These are phyloP conservation scores for Dryobates pubescens DNA, from an alignment of 2,797 vertebrate species.

Conservation along the genomic window DNA sequence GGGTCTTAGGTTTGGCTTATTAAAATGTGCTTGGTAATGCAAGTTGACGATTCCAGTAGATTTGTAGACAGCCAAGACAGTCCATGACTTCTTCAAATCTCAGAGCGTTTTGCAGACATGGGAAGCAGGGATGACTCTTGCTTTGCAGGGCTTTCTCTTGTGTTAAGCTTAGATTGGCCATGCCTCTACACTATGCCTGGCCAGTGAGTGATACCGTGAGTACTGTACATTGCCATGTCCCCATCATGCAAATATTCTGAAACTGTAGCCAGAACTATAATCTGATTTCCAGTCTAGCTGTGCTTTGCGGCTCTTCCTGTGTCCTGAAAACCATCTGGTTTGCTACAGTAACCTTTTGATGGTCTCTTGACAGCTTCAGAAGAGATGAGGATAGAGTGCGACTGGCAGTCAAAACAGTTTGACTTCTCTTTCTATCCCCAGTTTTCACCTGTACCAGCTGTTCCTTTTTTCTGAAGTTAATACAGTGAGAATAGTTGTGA, in stretches of 20 bases:
- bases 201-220: not conserved
- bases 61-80: not conserved
- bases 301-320: not conserved
- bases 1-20: not conserved
- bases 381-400: not conserved
- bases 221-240: not conserved
- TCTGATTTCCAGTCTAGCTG: not conserved
- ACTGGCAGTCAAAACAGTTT: not conserved
- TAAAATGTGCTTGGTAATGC: not conserved
- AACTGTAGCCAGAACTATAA: not conserved
- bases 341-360: not conserved
- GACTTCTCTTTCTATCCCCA: not conserved
- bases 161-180: not conserved
- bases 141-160: not conserved
- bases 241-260: not conserved
- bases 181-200: not conserved
- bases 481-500: not conserved
- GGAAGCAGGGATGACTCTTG: not conserved
- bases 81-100: not conserved
- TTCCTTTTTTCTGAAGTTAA: not conserved
- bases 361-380: not conserved
- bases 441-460: not conserved
- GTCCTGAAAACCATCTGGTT: not conserved
- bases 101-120: not conserved
- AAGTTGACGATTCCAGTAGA: not conserved